Evolutionary conservation across 2,797 vertebrate species (phyloP).

Genomic region (Cetoscarus ocellatus): DNA sequence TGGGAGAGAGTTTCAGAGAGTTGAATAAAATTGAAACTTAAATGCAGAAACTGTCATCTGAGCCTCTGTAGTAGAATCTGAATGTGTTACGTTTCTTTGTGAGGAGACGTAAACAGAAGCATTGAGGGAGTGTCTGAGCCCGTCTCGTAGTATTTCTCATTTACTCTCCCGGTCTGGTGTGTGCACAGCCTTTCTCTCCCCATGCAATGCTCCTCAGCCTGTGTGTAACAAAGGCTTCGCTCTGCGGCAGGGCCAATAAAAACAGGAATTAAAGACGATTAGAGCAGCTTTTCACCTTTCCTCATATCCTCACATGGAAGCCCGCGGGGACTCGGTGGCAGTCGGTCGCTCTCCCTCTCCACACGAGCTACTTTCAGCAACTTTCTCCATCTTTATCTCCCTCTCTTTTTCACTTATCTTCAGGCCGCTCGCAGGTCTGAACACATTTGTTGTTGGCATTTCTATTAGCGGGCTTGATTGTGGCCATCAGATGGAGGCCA

Average conservation of each 20-base stretch:
- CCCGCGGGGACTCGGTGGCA: neutral
- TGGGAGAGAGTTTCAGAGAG: no score
- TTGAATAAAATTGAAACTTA: neutral
- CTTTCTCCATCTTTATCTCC: conserved; percentile 27
- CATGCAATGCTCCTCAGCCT: conserved; percentile 27
- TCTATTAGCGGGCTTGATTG: conserved; percentile 48
- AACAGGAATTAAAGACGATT: conserved; percentile 65
- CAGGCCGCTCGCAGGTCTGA: conserved; percentile 10
- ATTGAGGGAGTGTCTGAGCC: conserved; percentile 13
- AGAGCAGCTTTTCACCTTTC: conserved; percentile 49
- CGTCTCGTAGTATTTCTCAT: conserved; percentile 53
- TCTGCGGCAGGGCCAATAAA: conserved; percentile 54
- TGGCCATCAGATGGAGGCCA: conserved; percentile 25
- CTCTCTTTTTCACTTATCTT: conserved; percentile 36
- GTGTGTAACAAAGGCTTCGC: conserved; percentile 62
- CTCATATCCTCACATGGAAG: conserved; percentile 24
- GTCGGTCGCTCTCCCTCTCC: neutral
- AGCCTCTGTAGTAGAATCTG: neutral
- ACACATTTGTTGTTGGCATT: conserved; percentile 36
- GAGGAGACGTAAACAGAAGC: conserved; percentile 17
- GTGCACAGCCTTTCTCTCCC: conserved; percentile 50
- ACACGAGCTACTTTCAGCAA: conserved; percentile 6
- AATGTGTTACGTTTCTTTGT: neutral
- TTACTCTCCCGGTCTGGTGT: conserved; percentile 55
- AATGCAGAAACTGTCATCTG: neutral